Percentiles rank a stretch among this genome's conserved stretches.
phyloP scores from a whole-genome alignment of 2,888 invertebrate genomes.

The Lottia scabra region DNA sequence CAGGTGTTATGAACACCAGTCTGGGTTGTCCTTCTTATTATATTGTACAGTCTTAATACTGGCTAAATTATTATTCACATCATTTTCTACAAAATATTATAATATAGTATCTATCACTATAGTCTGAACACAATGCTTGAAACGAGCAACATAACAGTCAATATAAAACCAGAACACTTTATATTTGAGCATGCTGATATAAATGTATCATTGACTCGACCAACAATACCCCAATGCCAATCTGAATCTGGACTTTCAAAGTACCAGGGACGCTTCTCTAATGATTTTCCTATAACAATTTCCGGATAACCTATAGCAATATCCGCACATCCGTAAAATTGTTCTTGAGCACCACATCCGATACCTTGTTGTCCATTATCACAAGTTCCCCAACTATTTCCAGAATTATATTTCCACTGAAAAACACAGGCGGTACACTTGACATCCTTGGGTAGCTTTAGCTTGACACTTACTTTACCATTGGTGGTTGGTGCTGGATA shows the following conservation, averaged over 20 bases:
- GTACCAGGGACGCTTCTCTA: slow-evolving; percentile 25
- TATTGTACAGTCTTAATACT: no score
- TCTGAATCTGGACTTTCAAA: slow-evolving; percentile 22
- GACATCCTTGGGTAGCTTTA: slow-evolving; percentile 44
- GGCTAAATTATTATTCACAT: no score
- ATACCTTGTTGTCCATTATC: slow-evolving; percentile 43
- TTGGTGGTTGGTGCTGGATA: slow-evolving; percentile 37
- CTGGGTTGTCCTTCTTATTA: no score
- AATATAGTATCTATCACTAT: no score
- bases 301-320: slow-evolving; percentile 54
- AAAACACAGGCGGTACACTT: slow-evolving; percentile 51
- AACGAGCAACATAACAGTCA: background rate
- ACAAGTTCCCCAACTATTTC: slow-evolving; percentile 58
- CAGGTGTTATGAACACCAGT: no score
- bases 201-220: background rate
- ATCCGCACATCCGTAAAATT: slow-evolving; percentile 60
- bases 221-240: slow-evolving; percentile 28
- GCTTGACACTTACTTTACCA: slow-evolving; percentile 37
- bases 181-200: background rate
- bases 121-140: no score
- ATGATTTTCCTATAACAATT: slow-evolving; percentile 20
- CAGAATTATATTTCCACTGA: slow-evolving; percentile 61
- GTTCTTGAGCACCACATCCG: slow-evolving; percentile 58
- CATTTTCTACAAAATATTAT: no score
- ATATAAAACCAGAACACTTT: background rate